Percentiles rank a stretch among this genome's conserved stretches.
phyloP scores from a whole-genome alignment of 2,888 invertebrate species.

The Apocheima hispidaria region DNA sequence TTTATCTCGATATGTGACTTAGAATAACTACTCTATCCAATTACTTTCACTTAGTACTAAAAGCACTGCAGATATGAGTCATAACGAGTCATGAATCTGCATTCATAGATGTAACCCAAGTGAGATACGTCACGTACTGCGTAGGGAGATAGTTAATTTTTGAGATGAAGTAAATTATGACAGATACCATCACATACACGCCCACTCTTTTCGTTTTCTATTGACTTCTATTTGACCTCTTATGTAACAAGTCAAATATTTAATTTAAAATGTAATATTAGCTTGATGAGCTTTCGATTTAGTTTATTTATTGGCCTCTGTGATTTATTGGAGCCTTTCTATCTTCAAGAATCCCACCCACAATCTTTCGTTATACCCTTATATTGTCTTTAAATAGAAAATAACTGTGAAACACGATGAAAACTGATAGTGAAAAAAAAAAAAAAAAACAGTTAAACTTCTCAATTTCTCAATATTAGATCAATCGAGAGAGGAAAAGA shows the following conservation, averaged over 20 bases:
- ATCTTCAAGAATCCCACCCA: not conserved
- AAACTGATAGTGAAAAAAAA: too few relatives aligned
- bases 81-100: constrained; percentile 31
- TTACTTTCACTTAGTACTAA: constrained; percentile 31
- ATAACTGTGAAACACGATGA: too few relatives aligned
- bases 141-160: constrained; percentile 46
- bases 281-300: constrained; percentile 24
- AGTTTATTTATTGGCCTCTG: constrained; percentile 20
- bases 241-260: constrained; percentile 24
- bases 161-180: constrained; percentile 42
- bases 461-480: not conserved
- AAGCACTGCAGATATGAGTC: constrained; percentile 31
- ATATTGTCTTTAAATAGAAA: not conserved
- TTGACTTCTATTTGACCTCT: constrained; percentile 28
- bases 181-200: constrained; percentile 39
- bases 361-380: not conserved
- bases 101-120: constrained; percentile 35
- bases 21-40: too few relatives aligned
- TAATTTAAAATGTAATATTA: constrained; percentile 24
- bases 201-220: constrained; percentile 34
- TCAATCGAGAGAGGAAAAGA: not conserved
- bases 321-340: constrained; percentile 15
- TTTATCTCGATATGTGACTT: constrained; percentile 7
- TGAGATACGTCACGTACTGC: constrained; percentile 32
- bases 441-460: too few relatives aligned